phyloP scores from a whole-genome alignment of 2,888 invertebrate genomes.

The Microctonus brassicae region DNA sequence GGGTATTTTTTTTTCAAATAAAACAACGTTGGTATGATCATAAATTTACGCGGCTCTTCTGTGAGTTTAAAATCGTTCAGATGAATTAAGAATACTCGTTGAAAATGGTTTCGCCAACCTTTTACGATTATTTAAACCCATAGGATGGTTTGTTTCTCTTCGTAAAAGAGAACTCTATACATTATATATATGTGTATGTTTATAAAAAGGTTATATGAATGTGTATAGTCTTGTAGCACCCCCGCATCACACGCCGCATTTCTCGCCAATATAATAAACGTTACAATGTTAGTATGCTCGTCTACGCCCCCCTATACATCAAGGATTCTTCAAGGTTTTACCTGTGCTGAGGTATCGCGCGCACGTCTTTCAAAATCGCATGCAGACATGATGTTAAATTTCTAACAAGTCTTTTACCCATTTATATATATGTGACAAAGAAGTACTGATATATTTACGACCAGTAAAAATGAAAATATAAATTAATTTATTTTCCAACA shows the following conservation, averaged over 20 bases:
- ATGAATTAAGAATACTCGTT: not conserved
- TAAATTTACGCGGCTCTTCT: slow-evolving; percentile 44
- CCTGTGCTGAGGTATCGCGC: slow-evolving; percentile 25
- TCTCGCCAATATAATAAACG: slow-evolving; percentile 61
- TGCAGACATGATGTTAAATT: not conserved
- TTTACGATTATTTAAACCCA: slow-evolving; percentile 34
- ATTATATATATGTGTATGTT: not conserved
- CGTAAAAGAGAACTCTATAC: not conserved
- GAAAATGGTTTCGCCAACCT: slow-evolving; percentile 25
- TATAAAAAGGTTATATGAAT: not conserved
- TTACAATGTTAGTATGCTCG: slow-evolving; percentile 62
- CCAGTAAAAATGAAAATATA: not conserved
- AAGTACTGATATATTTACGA: not conserved
- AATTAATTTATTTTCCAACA: too few species aligned
- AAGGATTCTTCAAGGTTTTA: slow-evolving; percentile 45
- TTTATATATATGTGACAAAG: slow-evolving; percentile 2
- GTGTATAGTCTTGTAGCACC: slow-evolving; percentile 13
- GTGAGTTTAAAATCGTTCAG: slow-evolving; percentile 10
- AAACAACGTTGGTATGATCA: slow-evolving; percentile 25
- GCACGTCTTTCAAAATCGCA: slow-evolving; percentile 42
- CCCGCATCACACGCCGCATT: slow-evolving; percentile 39
- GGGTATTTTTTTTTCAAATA: not conserved
- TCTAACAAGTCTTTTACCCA: not conserved
- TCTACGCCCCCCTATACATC: slow-evolving; percentile 64
- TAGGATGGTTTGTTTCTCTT: not conserved